Evolutionary conservation across 37 sponge, comb jelly and placozoan species (phyloP).

Genomic region (Chondrosia reniformis): DNA sequence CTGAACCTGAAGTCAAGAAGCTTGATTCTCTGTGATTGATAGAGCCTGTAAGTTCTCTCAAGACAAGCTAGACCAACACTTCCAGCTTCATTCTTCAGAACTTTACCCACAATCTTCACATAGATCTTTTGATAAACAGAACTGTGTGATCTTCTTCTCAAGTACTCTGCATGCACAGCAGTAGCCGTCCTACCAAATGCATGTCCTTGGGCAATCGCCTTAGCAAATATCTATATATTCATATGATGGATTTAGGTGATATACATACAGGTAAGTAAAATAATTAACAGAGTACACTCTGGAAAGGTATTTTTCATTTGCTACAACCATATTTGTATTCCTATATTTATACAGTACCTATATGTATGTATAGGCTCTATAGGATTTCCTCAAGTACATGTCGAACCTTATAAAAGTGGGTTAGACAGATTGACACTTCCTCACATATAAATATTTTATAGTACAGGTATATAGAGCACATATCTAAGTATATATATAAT

Average conservation of each 20-base stretch:
- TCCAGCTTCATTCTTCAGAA: constrained; percentile 19
- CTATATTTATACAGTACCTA: too few species aligned
- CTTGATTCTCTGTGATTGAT: constrained; percentile 4
- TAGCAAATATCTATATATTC: constrained; percentile 40
- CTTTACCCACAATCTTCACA: constrained; percentile 40
- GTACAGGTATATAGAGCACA: too few species aligned
- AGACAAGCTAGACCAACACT: constrained; percentile 9
- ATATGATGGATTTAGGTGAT: too few species aligned
- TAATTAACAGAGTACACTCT: too few species aligned
- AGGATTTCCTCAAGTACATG: too few species aligned
- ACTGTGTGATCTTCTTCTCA: neutral
- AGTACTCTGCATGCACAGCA: constrained; percentile 14
- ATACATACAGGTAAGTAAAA: too few species aligned
- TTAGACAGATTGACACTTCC: too few species aligned
- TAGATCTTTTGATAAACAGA: constrained; percentile 25
- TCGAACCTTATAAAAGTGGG: too few species aligned
- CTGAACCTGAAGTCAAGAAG: constrained; percentile 6
- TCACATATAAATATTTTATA: too few species aligned
- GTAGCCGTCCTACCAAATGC: constrained; percentile 44
- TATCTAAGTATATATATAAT: neutral
- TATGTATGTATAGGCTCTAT: too few species aligned
- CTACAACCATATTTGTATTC: too few species aligned
- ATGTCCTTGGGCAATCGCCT: constrained; percentile 36
- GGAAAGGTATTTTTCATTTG: too few species aligned
- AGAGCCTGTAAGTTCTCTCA: constrained; percentile 16